phyloP scores from a whole-genome alignment of 2,888 invertebrate species.

The Apamea monoglypha region DNA sequence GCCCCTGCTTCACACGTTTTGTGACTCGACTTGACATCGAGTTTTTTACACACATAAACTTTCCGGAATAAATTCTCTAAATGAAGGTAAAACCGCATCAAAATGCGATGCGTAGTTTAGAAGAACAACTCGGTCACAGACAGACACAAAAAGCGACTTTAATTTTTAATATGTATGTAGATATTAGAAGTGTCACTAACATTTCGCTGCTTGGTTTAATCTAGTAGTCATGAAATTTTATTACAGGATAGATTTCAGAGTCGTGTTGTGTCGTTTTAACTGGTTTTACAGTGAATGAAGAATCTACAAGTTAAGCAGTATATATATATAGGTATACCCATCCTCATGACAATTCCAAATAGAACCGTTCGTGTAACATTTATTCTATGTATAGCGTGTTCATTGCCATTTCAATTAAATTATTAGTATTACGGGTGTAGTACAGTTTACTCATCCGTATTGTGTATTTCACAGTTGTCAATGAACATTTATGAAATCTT shows the following conservation, averaged over 20 bases:
- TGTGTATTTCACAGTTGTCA: conserved; percentile 27
- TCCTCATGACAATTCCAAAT: conserved; percentile 34
- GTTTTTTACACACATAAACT: neutral
- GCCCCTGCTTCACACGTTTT: neutral
- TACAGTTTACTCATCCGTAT: conserved; percentile 35
- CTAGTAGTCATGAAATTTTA: neutral
- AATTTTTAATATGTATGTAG: neutral
- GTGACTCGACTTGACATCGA: neutral
- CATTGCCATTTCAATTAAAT: conserved; percentile 83
- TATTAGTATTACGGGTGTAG: conserved; percentile 71
- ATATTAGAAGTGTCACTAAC: neutral
- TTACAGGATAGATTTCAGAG: neutral
- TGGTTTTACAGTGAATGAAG: neutral
- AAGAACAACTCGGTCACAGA: neutral
- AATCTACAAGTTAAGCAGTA: neutral
- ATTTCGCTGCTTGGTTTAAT: neutral
- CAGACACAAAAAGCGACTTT: neutral
- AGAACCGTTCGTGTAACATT: conserved; percentile 37
- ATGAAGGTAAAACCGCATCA: neutral
- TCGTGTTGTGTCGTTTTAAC: neutral
- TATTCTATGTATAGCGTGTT: conserved; percentile 64
- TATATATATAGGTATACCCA: no score
- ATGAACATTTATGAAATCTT: conserved; percentile 27
- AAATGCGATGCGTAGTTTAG: neutral
- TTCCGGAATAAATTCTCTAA: neutral